Evolutionary conservation across 1,140 invertebrate species (phyloP).

Genomic region (Pectinophora gossypiella): DNA sequence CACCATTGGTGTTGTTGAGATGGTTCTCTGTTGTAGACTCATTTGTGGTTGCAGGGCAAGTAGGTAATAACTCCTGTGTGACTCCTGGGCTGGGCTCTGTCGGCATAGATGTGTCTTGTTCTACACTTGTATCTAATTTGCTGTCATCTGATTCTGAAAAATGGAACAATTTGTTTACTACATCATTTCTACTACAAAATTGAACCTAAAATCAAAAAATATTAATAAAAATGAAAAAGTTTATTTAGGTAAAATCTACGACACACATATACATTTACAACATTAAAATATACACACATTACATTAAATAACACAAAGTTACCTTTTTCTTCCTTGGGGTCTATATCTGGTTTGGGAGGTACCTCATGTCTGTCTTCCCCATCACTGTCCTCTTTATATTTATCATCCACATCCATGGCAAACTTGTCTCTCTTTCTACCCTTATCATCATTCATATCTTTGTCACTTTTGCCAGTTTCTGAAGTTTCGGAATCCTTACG

Average conservation of each 20-base stretch:
- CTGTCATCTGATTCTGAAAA: conserved; percentile 34
- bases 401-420: conserved; percentile 50
- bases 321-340: conserved; percentile 23
- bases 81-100: conserved; percentile 9
- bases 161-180: background rate
- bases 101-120: conserved; percentile 10
- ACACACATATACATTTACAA: too few species aligned
- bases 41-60: background rate
- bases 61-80: conserved; percentile 10
- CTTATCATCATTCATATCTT: conserved; percentile 19
- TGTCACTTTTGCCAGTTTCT: background rate
- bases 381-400: conserved; percentile 44
- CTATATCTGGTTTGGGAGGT: conserved; percentile 1
- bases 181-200: background rate
- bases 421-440: conserved; percentile 54
- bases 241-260: too few species aligned
- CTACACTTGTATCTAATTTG: conserved; percentile 31
- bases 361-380: conserved; percentile 38
- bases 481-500: background rate
- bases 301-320: too few species aligned
- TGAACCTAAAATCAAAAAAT: background rate
- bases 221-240: too few species aligned
- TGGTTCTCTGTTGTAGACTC: too few species aligned
- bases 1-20: background rate
- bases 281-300: too few species aligned